Base-by-base conservation (phyloP, 2,113 vertebrate genomes). In the Oncorhynchus clarkii region DNA sequence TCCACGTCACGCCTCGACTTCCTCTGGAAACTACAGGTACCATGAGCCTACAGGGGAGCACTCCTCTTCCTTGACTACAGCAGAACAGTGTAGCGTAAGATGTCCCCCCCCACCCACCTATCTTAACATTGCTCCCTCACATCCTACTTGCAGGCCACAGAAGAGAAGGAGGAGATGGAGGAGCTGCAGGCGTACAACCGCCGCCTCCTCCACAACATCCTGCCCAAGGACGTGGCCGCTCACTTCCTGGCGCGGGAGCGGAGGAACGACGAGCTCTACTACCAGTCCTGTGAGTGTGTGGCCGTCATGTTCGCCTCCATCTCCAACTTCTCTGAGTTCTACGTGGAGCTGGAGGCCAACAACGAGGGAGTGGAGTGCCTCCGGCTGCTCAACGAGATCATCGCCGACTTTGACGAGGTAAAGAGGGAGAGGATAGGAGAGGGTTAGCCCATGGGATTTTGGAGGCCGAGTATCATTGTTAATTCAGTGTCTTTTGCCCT, bases 281-380 rank as follows among this genome's bases (percentile, higher is more conserved):
- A 99, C 82, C 97, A 99, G 93, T 98, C 96, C 0, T 98, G 96
- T 0, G 97, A 98, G 92, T 98, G 97, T 0, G 97, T 99, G 87
- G 97, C 97, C 0, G 97, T 99, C 87, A 98, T 98, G 97, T 98
- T 98, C 0, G 97, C 97, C 89, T 99, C 97, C 86, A 99, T 99
- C 84, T 97, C 96, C 93, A 99, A 99, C 85, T 99, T 99, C 89
- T 98, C 97, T 0, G 97, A 99, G 90, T 98, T 98, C 91, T 98
- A 99, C 3, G 96, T 98, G 73, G 97, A 99, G 92, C 90, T 99
- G 76, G 97, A 99, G 93, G 97, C 97, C 84, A 99, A 99, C 93
- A 99, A 99, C 0, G 97, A 98, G 86, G 97, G 97, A 0, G 97
- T 99, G 26, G 97, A 99, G 91, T 99, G 97, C 77, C 93, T 99